Evolutionary conservation across 2,113 vertebrate species (phyloP).

Genomic region (Anarrhichthys ocellatus): DNA sequence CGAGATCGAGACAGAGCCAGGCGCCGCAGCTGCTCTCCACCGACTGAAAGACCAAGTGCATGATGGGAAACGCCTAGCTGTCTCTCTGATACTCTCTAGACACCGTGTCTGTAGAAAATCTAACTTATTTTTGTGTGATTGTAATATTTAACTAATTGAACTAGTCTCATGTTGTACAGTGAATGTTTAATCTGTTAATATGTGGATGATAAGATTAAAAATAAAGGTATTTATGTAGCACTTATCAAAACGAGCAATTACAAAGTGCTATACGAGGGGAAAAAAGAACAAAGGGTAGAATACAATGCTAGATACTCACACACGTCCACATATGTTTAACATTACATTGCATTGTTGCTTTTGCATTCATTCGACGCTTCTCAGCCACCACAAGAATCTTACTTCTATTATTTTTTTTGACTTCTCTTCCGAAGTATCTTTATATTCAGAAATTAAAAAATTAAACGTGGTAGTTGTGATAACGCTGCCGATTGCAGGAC

Average conservation of each 20-base stretch:
- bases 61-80: too few species aligned
- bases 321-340: background rate
- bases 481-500: conserved; percentile 2
- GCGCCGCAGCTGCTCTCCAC: too few species aligned
- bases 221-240: background rate
- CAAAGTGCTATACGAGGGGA: background rate
- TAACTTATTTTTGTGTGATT: too few species aligned
- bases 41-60: too few species aligned
- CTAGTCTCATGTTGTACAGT: too few species aligned
- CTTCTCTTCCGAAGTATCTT: background rate
- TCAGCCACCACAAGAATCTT: background rate
- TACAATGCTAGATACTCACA: background rate
- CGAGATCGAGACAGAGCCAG: too few species aligned
- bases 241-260: background rate
- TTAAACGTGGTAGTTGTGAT: background rate
- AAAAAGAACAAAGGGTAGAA: background rate
- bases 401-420: background rate
- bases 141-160: too few species aligned
- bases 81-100: too few species aligned
- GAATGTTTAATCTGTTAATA: background rate
- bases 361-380: background rate
- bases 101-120: too few species aligned
- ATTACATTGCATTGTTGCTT: background rate
- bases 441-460: background rate
- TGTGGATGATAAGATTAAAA: background rate